Conservation (phyloP, 2,797 vertebrate genomes). For the Dendrocincla fuliginosa region DNA sequence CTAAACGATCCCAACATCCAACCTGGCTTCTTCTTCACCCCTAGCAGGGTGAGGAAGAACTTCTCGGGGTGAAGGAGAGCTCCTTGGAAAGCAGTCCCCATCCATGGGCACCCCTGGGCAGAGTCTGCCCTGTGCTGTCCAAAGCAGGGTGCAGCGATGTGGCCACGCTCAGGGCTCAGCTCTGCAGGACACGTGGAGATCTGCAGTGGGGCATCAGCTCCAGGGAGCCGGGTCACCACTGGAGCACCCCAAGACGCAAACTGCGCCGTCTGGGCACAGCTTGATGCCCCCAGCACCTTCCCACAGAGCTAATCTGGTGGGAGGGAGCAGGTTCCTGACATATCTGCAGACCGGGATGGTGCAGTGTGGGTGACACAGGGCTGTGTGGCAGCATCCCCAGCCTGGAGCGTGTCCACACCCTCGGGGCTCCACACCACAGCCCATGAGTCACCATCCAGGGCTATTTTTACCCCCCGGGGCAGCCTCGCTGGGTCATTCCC, state of each 20-base stretch:
- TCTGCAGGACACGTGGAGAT: accelerated
- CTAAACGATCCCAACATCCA: accelerated
- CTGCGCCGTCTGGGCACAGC: accelerated
- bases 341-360: background rate
- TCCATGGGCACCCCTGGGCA: background rate
- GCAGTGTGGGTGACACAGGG: background rate
- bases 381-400: background rate
- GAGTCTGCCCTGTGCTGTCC: background rate
- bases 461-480: background rate
- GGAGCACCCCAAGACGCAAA: background rate
- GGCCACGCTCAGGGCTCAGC: background rate
- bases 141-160: accelerated
- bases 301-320: accelerated
- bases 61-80: background rate
- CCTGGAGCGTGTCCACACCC: background rate
- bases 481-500: background rate
- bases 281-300: background rate
- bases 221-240: accelerated
- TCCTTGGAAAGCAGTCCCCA: background rate
- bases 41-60: background rate
- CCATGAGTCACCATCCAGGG: background rate
- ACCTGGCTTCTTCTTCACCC: background rate
- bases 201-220: background rate
- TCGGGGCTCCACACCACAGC: background rate
- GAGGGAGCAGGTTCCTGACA: background rate